Conservation (phyloP, 2,797 vertebrate genomes). For the Mastacembelus armatus region DNA sequence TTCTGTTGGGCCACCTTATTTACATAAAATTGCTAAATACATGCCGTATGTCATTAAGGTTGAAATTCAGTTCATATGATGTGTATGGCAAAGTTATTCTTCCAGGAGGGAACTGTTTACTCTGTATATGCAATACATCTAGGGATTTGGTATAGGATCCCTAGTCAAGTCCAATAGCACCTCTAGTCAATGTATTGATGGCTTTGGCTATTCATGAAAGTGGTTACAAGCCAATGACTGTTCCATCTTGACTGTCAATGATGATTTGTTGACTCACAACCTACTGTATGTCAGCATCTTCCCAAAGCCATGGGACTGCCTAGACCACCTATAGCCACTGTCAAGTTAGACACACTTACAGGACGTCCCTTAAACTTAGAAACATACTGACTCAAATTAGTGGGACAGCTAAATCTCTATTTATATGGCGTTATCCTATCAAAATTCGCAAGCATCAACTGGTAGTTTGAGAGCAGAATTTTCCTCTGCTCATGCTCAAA, state of each 20-base stretch:
- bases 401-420: no score
- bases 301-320: slow-evolving; percentile 2
- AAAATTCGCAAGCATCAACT: no score
- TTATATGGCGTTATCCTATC: no score
- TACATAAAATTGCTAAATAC: not conserved
- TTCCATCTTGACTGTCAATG: slow-evolving; percentile 36
- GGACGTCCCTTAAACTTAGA: slow-evolving; percentile 9
- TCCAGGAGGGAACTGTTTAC: no score
- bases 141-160: not conserved
- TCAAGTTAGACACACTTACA: slow-evolving; percentile 13
- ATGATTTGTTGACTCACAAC: slow-evolving; percentile 31
- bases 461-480: no score
- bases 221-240: slow-evolving; percentile 27
- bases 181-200: not conserved
- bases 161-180: not conserved
- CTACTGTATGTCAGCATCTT: slow-evolving; percentile 30
- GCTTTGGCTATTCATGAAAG: slow-evolving; percentile 38
- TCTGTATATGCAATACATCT: not conserved
- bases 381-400: no score
- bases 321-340: not conserved
- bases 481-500: no score
- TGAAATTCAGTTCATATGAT: not conserved
- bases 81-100: not conserved
- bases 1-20: not conserved
- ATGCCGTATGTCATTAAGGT: not conserved